These are phyloP conservation scores for Pyrrhia umbra DNA, from an alignment of 2,888 invertebrate species.

Conservation along the genomic window DNA sequence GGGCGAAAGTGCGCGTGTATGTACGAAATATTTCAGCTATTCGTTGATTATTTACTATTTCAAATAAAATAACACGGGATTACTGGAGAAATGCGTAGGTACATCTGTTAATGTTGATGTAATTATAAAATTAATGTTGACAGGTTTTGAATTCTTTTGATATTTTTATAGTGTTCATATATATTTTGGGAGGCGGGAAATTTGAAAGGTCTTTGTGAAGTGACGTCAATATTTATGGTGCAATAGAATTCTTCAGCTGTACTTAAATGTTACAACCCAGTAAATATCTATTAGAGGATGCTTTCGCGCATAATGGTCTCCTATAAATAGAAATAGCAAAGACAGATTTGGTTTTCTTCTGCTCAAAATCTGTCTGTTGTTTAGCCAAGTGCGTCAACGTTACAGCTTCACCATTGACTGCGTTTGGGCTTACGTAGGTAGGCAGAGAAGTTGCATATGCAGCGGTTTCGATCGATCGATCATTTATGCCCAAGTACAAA, in stretches of 20 bases:
- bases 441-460: background rate
- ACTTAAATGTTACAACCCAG: background rate
- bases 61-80: conserved; percentile 20
- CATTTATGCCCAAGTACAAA: no score
- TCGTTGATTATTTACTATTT: conserved; percentile 65
- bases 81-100: conserved; percentile 33
- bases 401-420: background rate
- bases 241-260: background rate
- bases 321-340: conserved; percentile 5
- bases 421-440: background rate
- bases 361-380: background rate
- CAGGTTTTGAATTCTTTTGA: conserved; percentile 40
- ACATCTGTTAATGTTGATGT: conserved; percentile 23
- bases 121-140: conserved; percentile 21
- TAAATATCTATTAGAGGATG: background rate
- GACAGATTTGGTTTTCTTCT: background rate
- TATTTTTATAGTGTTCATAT: conserved; percentile 18
- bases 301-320: background rate
- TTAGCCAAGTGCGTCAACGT: conserved; percentile 2
- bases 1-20: conserved; percentile 63
- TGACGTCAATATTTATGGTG: background rate
- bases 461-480: no score
- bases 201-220: conserved; percentile 33
- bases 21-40: conserved; percentile 74
- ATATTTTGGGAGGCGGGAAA: conserved; percentile 48